These are phyloP conservation scores for Drosophila kohkoa DNA, from an alignment of 1,140 invertebrate genomes.

Conservation along the genomic window DNA sequence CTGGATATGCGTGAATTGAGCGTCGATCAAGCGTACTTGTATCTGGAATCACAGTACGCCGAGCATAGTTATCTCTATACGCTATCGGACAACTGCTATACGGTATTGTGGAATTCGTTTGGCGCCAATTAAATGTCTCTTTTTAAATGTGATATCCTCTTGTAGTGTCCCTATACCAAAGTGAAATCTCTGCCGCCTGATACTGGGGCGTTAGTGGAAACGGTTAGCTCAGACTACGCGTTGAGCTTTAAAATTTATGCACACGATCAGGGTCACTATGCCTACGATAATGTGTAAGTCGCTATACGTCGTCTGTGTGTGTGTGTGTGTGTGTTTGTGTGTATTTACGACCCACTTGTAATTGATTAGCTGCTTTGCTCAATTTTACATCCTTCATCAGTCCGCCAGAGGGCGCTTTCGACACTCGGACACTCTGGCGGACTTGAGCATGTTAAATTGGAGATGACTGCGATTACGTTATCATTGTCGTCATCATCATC, in stretches of 20 bases:
- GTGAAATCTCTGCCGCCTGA: constrained; percentile 72
- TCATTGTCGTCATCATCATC: neutral
- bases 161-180: constrained; percentile 85
- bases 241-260: constrained; percentile 83
- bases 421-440: no score
- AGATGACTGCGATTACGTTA: constrained; percentile 6
- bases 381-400: neutral
- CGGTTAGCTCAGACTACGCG: constrained; percentile 77
- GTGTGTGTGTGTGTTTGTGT: constrained; percentile 5
- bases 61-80: constrained; percentile 63
- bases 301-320: constrained; percentile 59
- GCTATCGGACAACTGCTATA: constrained; percentile 76
- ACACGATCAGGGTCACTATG: constrained; percentile 79
- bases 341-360: constrained; percentile 1
- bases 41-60: constrained; percentile 46
- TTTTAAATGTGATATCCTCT: constrained; percentile 30
- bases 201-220: constrained; percentile 41
- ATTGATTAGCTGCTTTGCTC: no score
- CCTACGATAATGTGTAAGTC: constrained; percentile 86
- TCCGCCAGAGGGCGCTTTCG: neutral
- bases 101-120: constrained; percentile 41
- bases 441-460: no score
- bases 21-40: constrained; percentile 77
- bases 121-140: constrained; percentile 32
- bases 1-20: constrained; percentile 69